Percentiles rank a stretch among this genome's conserved stretches.
Evolutionary conservation across 2,888 invertebrate genomes (phyloP).

Genomic region (Ceraclea dissimilis): DNA sequence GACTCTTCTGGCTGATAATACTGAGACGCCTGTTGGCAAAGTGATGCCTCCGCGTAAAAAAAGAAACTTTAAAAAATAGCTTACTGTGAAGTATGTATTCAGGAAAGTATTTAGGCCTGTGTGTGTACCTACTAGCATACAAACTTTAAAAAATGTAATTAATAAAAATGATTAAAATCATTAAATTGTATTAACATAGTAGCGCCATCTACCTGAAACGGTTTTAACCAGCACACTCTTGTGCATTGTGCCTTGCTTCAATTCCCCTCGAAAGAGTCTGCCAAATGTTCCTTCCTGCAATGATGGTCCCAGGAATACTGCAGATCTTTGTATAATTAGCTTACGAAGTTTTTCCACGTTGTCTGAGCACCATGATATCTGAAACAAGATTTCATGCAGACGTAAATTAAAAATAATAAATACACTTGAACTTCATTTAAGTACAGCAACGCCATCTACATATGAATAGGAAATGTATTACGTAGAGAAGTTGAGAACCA

Average conservation of each 20-base stretch:
- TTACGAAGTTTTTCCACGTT: constrained; percentile 56
- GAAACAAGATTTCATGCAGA: not conserved
- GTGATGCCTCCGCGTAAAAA: no score
- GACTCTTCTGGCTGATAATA: no score
- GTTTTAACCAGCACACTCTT: constrained; percentile 82
- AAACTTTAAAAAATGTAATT: no score
- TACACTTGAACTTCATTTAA: no score
- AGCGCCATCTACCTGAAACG: constrained; percentile 60
- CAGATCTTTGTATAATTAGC: constrained; percentile 53
- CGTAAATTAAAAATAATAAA: not conserved
- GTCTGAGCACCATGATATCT: constrained; percentile 28
- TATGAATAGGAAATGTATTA: not conserved
- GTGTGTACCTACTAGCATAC: no score
- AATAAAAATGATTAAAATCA: no score
- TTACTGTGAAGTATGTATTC: no score
- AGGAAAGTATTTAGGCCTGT: no score
- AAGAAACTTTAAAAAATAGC: no score
- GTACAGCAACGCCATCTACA: not conserved
- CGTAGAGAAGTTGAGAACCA: no score
- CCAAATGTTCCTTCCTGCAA: constrained; percentile 84
- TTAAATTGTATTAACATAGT: not conserved
- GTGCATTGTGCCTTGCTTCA: constrained; percentile 53
- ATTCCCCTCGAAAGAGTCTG: constrained; percentile 70
- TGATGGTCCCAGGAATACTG: constrained; percentile 51
- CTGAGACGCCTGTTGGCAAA: not conserved